Conservation (phyloP, 2,113 vertebrate species). For the Symphodus melops region DNA sequence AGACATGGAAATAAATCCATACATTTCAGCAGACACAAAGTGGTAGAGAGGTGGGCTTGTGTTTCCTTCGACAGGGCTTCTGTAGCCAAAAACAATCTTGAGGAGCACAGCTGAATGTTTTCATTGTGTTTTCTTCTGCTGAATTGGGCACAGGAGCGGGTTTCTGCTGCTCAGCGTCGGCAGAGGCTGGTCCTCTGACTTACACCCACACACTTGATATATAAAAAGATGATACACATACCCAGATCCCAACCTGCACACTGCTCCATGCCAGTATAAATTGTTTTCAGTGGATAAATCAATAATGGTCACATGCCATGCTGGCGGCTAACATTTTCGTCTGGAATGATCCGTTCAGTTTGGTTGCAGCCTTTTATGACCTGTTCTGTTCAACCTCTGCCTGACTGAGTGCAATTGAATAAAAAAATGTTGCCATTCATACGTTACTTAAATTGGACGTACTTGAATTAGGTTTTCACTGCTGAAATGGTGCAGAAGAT, state of each 20-base stretch:
- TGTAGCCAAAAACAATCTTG: constrained; percentile 83
- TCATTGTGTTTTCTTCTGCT: constrained; percentile 82
- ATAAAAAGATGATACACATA: constrained; percentile 47
- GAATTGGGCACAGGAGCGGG: constrained; percentile 74
- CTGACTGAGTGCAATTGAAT: background rate
- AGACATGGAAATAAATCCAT: constrained; percentile 76
- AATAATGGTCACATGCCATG: constrained; percentile 28
- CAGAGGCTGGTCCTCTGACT: constrained; percentile 58
- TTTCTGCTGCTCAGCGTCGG: constrained; percentile 68
- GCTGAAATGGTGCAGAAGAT: background rate
- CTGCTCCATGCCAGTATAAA: constrained; percentile 33
- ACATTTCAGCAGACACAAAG: constrained; percentile 77
- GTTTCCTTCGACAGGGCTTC: constrained; percentile 77
- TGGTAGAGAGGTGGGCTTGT: constrained; percentile 78
- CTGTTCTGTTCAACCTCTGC: background rate
- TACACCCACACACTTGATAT: constrained; percentile 49
- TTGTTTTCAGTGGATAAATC: constrained; percentile 40
- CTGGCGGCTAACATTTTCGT: background rate
- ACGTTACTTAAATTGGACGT: background rate
- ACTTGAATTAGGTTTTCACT: background rate
- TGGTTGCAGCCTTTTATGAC: background rate
- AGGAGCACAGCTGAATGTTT: constrained; percentile 83
- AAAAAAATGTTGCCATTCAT: background rate
- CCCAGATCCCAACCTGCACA: constrained; percentile 41
- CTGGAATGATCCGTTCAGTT: background rate